phyloP scores from a whole-genome alignment of 2,888 invertebrate species.

The Leptinotarsa peninsularis region DNA sequence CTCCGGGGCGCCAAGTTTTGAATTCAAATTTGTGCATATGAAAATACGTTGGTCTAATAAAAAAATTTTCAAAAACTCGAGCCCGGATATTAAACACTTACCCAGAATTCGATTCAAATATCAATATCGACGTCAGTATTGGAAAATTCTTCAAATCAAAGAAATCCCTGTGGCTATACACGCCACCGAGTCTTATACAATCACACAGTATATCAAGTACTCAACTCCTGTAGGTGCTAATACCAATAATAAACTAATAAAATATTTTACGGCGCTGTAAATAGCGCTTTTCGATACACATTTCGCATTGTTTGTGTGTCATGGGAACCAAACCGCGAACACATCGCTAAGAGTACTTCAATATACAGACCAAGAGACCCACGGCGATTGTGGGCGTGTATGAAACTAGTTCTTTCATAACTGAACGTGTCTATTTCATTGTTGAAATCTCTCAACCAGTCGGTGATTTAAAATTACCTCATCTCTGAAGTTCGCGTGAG shows the following conservation, averaged over 20 bases:
- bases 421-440: not conserved
- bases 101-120: too few species aligned
- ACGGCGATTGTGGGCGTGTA: constrained; percentile 12
- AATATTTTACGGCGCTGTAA: constrained; percentile 1
- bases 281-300: constrained; percentile 22
- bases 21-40: too few species aligned
- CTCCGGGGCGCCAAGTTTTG: too few species aligned
- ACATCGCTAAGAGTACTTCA: not conserved
- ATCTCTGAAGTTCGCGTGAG: not conserved
- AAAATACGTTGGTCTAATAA: too few species aligned
- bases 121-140: not conserved
- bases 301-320: constrained; percentile 26
- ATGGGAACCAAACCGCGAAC: constrained; percentile 20
- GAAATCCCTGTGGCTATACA: not conserved
- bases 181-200: constrained; percentile 1
- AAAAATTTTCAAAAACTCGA: too few species aligned
- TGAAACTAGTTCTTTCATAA: constrained; percentile 13
- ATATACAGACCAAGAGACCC: not conserved
- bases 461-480: not conserved
- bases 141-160: constrained; percentile 7
- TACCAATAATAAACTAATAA: constrained; percentile 17
- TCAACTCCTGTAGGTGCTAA: constrained; percentile 20
- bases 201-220: constrained; percentile 8
- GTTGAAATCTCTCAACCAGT: not conserved
- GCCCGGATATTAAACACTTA: too few species aligned